Evolutionary conservation across 2,113 vertebrate species (phyloP), one percentile per base, ranked within the genome.

Genomic region (Pseudopipra pipra): DNA sequence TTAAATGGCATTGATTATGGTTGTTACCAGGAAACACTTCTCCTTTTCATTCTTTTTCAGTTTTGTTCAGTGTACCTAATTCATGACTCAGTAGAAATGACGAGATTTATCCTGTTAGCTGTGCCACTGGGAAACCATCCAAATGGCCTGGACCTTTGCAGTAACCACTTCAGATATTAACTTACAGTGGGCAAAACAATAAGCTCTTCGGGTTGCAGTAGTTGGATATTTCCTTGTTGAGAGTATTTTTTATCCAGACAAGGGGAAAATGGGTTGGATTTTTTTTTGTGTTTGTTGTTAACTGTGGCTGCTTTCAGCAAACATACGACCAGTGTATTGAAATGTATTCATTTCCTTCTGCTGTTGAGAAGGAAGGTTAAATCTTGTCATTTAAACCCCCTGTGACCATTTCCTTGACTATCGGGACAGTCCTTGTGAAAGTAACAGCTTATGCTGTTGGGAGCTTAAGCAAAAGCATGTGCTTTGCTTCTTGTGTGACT

Each of bases 181-280:
- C 90, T 96, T 96, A 92, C 88, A 96, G 68, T 46, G 80, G 88
- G 93, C 94, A 96, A 96, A 94, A 97, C 96, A 97, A 96, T 97
- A 94, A 96, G 85, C 92, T 93, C 35, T 87, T 96, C 28, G 10
- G 58, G 52, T 92, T 95, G 85, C 90, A 87, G 90, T 21, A 62
- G 70, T 35, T 96, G 62, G 87, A 68, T 61, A 70, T 92, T 97
- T 96, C 90, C 85, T 92, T 75, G 79, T 88, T 94, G 90, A 84
- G 65, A 73, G 51, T 76, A 44, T 52, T 88, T 89, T 90, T 87
- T 94, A 77, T 94, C 92, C 86, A 54, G 79, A 28, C 79, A 71
- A 83, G 68, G 68, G 80, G 59, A 92, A 87, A 78, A 65, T 2
- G 22, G 46, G 37, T 66, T 84, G 52, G 33, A 49, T 46, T 77